These are phyloP conservation scores for Dicerorhinus sumatrensis DNA, from an alignment of 2,113 vertebrate genomes.

Conservation along the genomic window DNA sequence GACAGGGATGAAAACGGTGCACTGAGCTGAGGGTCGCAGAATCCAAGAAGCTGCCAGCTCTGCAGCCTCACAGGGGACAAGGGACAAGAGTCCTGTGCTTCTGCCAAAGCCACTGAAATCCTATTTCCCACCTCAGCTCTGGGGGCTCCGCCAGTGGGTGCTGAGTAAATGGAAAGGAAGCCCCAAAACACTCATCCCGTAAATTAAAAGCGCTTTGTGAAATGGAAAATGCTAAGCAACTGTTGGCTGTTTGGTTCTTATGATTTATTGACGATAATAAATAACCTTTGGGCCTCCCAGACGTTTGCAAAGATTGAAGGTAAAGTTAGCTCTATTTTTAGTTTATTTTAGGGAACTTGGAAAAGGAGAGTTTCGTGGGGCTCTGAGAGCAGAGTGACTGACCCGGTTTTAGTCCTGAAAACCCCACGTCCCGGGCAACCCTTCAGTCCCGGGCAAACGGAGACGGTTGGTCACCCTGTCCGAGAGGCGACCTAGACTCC, in stretches of 20 bases:
- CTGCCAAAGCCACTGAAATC: neutral
- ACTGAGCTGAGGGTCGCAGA: neutral
- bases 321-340: neutral
- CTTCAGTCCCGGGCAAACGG: neutral
- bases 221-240: neutral
- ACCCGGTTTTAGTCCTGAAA: neutral
- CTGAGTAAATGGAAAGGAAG: neutral
- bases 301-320: neutral
- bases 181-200: neutral
- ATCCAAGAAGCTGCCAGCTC: neutral
- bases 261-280: conserved; percentile 14
- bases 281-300: neutral
- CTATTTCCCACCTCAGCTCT: neutral
- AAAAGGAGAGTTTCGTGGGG: neutral
- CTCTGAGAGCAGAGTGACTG: neutral
- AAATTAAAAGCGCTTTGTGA: neutral
- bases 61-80: neutral
- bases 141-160: neutral
- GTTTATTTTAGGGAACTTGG: neutral
- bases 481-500: neutral
- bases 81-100: neutral
- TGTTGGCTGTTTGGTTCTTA: neutral
- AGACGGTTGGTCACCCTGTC: neutral
- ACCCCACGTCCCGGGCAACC: neutral
- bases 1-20: neutral